These are phyloP conservation scores for Drosophila testacea DNA, from an alignment of 2,888 invertebrate genomes.

Conservation along the genomic window DNA sequence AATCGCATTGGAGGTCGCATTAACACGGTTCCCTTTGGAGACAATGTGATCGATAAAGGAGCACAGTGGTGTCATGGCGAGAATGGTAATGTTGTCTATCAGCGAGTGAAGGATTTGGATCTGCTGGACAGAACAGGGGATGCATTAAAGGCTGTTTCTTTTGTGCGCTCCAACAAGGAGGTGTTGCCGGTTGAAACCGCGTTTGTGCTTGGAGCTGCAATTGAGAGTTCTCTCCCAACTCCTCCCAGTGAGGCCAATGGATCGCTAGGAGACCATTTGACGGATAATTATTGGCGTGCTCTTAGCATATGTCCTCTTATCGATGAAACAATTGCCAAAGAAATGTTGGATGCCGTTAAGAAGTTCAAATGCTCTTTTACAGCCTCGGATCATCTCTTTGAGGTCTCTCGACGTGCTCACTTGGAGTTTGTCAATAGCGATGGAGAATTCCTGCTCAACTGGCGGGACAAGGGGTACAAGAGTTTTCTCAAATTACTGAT, in stretches of 20 bases:
- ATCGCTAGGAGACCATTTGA: conserved; percentile 81
- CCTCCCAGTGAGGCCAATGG: conserved; percentile 63
- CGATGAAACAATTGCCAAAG: conserved; percentile 84
- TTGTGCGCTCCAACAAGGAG: conserved; percentile 83
- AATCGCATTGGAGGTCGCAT: conserved; percentile 89
- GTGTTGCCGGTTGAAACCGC: conserved; percentile 80
- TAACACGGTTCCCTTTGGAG: conserved; percentile 86
- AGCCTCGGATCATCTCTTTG: conserved; percentile 88
- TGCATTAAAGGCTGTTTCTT: conserved; percentile 65
- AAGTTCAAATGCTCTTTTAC: conserved; percentile 85
- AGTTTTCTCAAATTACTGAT: conserved; percentile 89
- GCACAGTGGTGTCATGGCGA: conserved; percentile 91
- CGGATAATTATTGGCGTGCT: conserved; percentile 70
- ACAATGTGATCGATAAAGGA: conserved; percentile 89
- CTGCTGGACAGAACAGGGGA: conserved; percentile 73
- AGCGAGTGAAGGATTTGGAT: conserved; percentile 85
- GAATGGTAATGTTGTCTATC: conserved; percentile 87
- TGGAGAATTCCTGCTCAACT: conserved; percentile 89
- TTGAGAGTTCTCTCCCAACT: conserved; percentile 35
- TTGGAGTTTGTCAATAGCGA: conserved; percentile 88
- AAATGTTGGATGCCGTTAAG: conserved; percentile 88
- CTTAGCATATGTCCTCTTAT: conserved; percentile 63
- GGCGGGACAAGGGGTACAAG: conserved; percentile 90
- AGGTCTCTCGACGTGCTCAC: conserved; percentile 88
- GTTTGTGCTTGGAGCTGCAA: conserved; percentile 42